Evolutionary conservation across 2,113 vertebrate species (phyloP).

Genomic region (Petrocephalus zakoni): DNA sequence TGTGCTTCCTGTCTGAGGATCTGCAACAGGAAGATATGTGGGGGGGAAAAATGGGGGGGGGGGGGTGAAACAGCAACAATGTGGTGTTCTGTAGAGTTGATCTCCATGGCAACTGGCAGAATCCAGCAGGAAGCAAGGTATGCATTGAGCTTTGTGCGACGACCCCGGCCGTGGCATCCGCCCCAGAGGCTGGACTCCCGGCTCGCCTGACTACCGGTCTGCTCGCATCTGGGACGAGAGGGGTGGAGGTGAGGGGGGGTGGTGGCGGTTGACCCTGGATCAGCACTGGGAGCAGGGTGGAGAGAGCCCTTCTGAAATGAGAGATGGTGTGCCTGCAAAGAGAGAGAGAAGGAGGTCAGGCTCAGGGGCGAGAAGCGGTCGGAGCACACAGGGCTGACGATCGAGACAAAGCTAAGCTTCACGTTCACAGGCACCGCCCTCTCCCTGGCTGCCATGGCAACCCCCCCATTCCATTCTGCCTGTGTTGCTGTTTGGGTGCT

Average conservation of each 20-base stretch:
- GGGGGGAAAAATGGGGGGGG: not conserved
- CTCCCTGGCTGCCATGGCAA: constrained; percentile 1
- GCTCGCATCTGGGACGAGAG: not conserved
- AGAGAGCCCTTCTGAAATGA: not conserved
- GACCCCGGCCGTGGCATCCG: not conserved
- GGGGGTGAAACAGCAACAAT: not conserved
- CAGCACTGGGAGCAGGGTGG: not conserved
- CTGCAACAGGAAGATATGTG: not conserved
- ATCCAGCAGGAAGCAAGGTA: constrained; percentile 17
- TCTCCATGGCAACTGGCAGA: constrained; percentile 11
- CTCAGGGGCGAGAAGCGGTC: not conserved
- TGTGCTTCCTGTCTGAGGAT: not conserved
- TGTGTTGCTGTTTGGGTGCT: not conserved
- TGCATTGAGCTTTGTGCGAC: constrained; percentile 7
- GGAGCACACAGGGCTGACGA: not conserved
- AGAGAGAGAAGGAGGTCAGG: not conserved
- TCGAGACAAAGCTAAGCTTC: not conserved
- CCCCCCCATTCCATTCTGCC: not conserved
- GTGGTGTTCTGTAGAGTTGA: not conserved
- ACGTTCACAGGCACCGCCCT: not conserved
- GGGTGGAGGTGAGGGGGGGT: not conserved
- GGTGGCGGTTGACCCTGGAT: not conserved
- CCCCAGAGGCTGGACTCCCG: constrained; percentile 10
- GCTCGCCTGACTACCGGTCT: not conserved
- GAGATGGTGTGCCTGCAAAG: not conserved